Evolutionary conservation across 2,113 vertebrate species (phyloP), one percentile per base, ranked within the genome.

Genomic region (Centropus unirufus): DNA sequence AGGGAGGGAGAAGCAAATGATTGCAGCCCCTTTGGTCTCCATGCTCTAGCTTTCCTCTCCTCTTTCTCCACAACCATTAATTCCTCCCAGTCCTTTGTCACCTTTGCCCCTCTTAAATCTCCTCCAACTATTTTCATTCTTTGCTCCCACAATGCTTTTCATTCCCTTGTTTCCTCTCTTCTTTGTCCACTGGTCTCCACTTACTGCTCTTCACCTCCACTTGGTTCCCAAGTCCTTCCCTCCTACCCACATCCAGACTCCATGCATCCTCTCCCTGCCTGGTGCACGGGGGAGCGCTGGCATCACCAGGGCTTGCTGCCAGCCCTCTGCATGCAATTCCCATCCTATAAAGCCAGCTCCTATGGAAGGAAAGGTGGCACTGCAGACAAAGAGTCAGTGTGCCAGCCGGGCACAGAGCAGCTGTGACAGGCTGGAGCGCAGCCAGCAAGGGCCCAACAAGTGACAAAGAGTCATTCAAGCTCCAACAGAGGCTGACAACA

Each of bases 221-320:
- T 3, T 74, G 24, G 16, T 5, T 74, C 46, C 52, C 0, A 0
- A 36, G 16, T 27, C 77, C 20, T 70, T 55, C 36, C 23, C 49
- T 95, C 40, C 46, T 18, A 10, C 6, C 2, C 17, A 11, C 26
- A n/a, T 16, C 20, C 2, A 0, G 52, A 21, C 27, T 24, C n/a
- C n/a, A 42, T 1, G 11, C 47, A 4, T 18, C 8, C n/a, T 55
- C 46, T 36, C n/a, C 12, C 6, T 7, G 14, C 44, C 21, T 0
- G 2, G 12, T 32, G 61, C 42, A n/a, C 0, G 2, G 61, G 52
- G 51, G 63, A 47, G 55, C 3, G 3, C 57, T 2, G 44, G 49
- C 44, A 44, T 39, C 26, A 29, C 72, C 55, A 66, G 73, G 64
- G 83, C 61, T 58, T 46, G 51, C 68, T 87, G 89, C 51, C 73